A percentile compares a stretch with the other conserved stretches of the same genome.
Evolutionary conservation across 2,888 invertebrate species (phyloP).

Genomic region (Beris chalybata): DNA sequence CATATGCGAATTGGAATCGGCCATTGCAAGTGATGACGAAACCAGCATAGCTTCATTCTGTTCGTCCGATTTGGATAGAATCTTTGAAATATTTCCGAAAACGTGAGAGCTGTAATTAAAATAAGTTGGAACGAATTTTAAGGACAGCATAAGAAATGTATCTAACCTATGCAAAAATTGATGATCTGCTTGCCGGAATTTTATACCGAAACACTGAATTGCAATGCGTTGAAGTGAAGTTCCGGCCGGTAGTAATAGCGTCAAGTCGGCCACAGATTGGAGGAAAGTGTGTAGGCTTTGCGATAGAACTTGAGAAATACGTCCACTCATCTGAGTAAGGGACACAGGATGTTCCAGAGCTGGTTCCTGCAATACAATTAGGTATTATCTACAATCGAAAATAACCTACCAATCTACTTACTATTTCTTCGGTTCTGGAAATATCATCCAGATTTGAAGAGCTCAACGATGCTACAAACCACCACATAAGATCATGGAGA

Average conservation of each 20-base stretch:
- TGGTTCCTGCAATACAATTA: conserved; percentile 53
- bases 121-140: neutral
- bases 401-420: conserved; percentile 36
- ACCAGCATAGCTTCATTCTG: conserved; percentile 60
- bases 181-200: conserved; percentile 87
- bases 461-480: conserved; percentile 86
- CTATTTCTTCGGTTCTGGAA: conserved; percentile 50
- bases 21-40: conserved; percentile 48
- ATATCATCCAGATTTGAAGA: conserved; percentile 61
- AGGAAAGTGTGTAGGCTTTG: conserved; percentile 82
- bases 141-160: neutral
- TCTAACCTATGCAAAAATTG: conserved; percentile 76
- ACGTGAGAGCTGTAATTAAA: conserved; percentile 71
- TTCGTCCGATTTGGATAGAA: conserved; percentile 89
- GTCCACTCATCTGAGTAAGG: conserved; percentile 77
- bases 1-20: conserved; percentile 48
- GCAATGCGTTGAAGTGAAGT: conserved; percentile 89
- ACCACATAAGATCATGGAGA: conserved; percentile 95
- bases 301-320: conserved; percentile 67
- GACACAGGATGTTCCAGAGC: conserved; percentile 72
- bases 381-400: conserved; percentile 8
- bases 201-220: conserved; percentile 89
- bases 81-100: conserved; percentile 94
- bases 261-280: conserved; percentile 89
- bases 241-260: conserved; percentile 83